Percentiles rank a stretch among this genome's conserved stretches.
phyloP scores from a whole-genome alignment of 2,888 invertebrate species.

The Callyntrura sp. region DNA sequence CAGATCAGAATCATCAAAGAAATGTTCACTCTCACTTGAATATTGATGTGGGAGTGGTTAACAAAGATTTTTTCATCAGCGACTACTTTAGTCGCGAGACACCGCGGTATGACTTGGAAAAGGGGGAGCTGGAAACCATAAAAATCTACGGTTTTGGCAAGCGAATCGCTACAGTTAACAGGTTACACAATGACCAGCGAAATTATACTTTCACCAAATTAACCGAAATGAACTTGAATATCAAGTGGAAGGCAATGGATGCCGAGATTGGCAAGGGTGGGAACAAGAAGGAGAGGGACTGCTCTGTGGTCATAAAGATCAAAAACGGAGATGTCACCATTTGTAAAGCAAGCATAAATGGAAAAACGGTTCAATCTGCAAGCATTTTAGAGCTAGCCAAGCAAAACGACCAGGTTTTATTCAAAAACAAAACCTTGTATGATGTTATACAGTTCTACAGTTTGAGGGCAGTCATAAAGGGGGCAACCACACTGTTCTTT shows the following conservation, averaged over 20 bases:
- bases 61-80: not conserved
- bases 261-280: not conserved
- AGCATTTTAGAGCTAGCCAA: slow-evolving; percentile 29
- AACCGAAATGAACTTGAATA: not conserved
- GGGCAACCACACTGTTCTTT: slow-evolving; percentile 13
- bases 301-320: not conserved
- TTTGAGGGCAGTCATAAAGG: not conserved
- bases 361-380: not conserved
- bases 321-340: not conserved
- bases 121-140: not conserved
- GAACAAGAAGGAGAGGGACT: not conserved
- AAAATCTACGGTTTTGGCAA: not conserved
- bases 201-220: slow-evolving; percentile 1
- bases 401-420: slow-evolving; percentile 20
- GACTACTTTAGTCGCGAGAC: not conserved
- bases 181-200: not conserved
- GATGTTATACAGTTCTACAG: not conserved
- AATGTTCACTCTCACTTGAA: slow-evolving; percentile 16
- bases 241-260: slow-evolving; percentile 14
- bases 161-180: not conserved
- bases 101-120: not conserved
- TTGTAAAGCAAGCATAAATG: not conserved
- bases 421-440: not conserved
- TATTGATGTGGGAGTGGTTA: not conserved
- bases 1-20: too few relatives aligned